phyloP scores from a whole-genome alignment of 2,888 invertebrate genomes.

The Chymomyza fuscimana region DNA sequence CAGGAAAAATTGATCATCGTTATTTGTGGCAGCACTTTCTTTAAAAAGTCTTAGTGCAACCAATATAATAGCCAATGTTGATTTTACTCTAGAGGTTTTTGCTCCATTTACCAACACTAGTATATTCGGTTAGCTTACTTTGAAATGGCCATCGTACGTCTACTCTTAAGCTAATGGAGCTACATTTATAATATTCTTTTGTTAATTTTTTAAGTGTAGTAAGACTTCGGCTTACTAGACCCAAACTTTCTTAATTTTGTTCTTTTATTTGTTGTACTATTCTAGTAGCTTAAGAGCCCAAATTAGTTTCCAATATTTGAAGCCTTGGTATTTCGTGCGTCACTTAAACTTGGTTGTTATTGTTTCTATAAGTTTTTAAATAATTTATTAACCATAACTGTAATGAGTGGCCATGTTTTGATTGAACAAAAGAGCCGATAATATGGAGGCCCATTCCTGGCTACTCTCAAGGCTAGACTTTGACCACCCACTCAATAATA shows the following conservation, averaged over 20 bases:
- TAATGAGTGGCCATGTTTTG: constrained; percentile 9
- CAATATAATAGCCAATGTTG: no score
- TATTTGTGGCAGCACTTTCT: no score
- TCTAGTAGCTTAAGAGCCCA: constrained; percentile 6
- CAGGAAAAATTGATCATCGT: no score
- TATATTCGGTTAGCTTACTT: no score
- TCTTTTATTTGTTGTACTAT: background rate
- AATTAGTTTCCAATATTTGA: constrained; percentile 30
- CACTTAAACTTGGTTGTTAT: constrained; percentile 6
- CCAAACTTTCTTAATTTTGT: background rate
- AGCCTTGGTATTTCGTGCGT: constrained; percentile 3
- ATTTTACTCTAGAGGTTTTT: no score
- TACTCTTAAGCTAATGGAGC: no score
- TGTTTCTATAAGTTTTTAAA: constrained; percentile 29
- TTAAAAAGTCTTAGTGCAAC: no score
- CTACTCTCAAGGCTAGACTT: background rate
- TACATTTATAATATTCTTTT: no score
- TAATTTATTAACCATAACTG: constrained; percentile 58
- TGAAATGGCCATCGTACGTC: no score
- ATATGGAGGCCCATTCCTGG: background rate
- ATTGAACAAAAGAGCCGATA: background rate
- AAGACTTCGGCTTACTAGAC: background rate
- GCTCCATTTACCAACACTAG: no score
- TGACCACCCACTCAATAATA: background rate
- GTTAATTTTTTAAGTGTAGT: background rate